Percentiles rank a stretch among this genome's conserved stretches.
These are phyloP conservation scores for Phoenoteleia sp. DNA, from an alignment of 2,888 invertebrate genomes.

Conservation along the genomic window DNA sequence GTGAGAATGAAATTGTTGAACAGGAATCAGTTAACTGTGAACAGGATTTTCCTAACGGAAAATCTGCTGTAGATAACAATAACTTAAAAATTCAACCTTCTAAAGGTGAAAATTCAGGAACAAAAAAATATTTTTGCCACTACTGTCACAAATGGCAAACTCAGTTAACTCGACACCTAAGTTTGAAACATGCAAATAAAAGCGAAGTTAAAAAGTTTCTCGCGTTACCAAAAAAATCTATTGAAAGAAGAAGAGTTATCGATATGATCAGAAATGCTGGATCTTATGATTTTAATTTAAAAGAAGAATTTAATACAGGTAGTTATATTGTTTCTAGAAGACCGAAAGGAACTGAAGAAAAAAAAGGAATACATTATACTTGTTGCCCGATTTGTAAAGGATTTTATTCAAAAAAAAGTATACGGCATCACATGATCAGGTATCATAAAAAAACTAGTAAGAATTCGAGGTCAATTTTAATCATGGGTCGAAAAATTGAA, in stretches of 20 bases:
- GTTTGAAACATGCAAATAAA: neutral
- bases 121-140: constrained; percentile 5
- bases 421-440: constrained; percentile 52
- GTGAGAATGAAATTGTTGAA: neutral
- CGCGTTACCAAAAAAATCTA: neutral
- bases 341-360: constrained; percentile 47
- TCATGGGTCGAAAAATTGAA: constrained; percentile 34
- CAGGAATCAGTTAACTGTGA: neutral
- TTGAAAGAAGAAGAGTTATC: constrained; percentile 45
- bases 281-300: constrained; percentile 65
- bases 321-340: constrained; percentile 65
- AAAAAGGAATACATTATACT: constrained; percentile 50
- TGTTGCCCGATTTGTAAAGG: constrained; percentile 68
- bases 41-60: neutral
- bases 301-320: constrained; percentile 59
- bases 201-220: constrained; percentile 5
- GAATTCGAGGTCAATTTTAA: constrained; percentile 13
- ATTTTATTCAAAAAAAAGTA: constrained; percentile 60
- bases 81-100: neutral
- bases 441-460: constrained; percentile 25
- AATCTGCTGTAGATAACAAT: neutral
- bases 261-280: constrained; percentile 67
- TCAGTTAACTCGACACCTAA: neutral
- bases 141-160: neutral
- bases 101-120: neutral